phyloP scores from a whole-genome alignment of 2,797 vertebrate genomes.

The Sebastes hopkinsi region DNA sequence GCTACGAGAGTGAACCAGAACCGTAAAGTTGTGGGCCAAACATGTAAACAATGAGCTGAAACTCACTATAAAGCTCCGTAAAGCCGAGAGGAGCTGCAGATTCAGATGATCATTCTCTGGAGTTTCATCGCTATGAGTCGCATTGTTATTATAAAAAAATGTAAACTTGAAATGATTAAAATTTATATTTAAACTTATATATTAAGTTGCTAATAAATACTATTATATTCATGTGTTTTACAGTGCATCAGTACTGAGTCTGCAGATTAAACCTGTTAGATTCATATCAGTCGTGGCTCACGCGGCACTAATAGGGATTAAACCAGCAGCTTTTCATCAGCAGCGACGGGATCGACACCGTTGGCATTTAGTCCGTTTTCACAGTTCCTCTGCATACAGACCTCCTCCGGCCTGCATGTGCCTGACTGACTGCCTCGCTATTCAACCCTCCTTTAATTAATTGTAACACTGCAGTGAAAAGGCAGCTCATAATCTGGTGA shows the following conservation, averaged over 20 bases:
- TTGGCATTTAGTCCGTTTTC: neutral
- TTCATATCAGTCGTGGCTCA: neutral
- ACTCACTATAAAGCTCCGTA: neutral
- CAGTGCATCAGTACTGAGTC: neutral
- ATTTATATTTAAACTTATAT: neutral
- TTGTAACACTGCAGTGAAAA: constrained; percentile 15
- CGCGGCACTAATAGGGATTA: constrained; percentile 9
- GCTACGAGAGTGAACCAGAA: neutral
- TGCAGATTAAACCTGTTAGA: neutral
- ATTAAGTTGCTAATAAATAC: neutral
- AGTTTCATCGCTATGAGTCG: neutral
- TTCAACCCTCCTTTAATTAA: neutral
- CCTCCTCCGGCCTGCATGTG: constrained; percentile 13
- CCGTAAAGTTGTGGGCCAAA: neutral
- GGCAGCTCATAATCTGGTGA: constrained; percentile 19
- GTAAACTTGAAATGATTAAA: rapidly evolving
- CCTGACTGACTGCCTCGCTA: neutral
- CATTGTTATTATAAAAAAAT: neutral
- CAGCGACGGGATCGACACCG: neutral
- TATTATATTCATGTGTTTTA: neutral
- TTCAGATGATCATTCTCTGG: neutral
- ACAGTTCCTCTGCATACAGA: neutral
- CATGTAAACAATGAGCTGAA: neutral
- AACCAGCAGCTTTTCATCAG: neutral
- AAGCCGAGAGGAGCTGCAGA: neutral